Evolutionary conservation across 2,888 invertebrate genomes (phyloP).

Genomic region (Microctonus brassicae): DNA sequence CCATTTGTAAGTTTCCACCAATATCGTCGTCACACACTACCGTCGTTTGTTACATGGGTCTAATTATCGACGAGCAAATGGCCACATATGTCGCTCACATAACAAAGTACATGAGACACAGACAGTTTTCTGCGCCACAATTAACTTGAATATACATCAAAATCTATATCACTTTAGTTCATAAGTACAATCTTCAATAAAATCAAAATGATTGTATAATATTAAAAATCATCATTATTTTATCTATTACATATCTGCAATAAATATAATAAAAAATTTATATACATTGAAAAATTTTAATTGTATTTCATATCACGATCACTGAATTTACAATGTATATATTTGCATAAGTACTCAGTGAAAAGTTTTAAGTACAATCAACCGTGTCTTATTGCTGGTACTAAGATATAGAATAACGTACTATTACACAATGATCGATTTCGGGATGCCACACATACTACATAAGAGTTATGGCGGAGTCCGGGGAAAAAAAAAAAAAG

Average conservation of each 20-base stretch:
- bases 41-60: background rate
- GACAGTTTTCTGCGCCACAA: background rate
- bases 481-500: background rate
- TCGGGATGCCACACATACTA: background rate
- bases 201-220: background rate
- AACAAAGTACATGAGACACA: background rate
- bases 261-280: background rate
- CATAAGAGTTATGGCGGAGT: background rate
- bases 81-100: background rate
- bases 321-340: background rate
- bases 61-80: background rate
- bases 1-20: background rate
- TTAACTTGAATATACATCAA: background rate
- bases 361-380: background rate
- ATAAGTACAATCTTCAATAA: background rate
- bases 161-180: background rate
- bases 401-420: background rate
- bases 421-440: constrained; percentile 7
- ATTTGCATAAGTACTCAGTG: background rate
- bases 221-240: background rate
- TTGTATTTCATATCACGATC: background rate
- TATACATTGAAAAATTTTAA: background rate
- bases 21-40: background rate
- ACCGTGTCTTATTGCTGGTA: background rate
- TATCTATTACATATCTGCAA: background rate